phyloP scores from a whole-genome alignment of 2,797 vertebrate species.

The Darevskia nairensis region DNA sequence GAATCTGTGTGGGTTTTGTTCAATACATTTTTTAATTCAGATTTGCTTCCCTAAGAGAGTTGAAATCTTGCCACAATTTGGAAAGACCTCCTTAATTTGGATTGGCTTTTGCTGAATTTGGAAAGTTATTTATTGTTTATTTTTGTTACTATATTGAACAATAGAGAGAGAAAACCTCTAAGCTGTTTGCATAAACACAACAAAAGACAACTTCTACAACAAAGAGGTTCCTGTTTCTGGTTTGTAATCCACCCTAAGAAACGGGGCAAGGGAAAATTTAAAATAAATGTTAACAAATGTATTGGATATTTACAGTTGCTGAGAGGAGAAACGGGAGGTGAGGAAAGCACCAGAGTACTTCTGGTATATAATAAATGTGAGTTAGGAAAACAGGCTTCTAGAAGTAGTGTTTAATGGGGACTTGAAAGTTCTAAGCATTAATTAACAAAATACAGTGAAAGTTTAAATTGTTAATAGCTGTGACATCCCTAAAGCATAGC shows the following conservation, averaged over 20 bases:
- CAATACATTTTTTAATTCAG: not conserved
- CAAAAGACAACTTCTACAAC: no score
- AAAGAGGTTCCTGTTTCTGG: not conserved
- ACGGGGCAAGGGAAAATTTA: not conserved
- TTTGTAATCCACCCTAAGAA: not conserved
- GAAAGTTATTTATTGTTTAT: not conserved
- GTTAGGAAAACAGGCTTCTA: constrained; percentile 62
- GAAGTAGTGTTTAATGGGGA: constrained; percentile 68
- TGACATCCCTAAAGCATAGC: constrained; percentile 73
- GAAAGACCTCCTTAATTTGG: not conserved
- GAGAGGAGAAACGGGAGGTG: constrained; percentile 60
- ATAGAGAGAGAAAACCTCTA: no score
- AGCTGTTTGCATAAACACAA: no score
- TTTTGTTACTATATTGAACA: no score
- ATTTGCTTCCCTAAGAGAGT: not conserved
- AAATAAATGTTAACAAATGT: not conserved
- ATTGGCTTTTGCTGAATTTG: not conserved
- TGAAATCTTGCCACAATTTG: not conserved
- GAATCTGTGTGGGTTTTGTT: not conserved
- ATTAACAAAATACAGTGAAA: constrained; percentile 80
- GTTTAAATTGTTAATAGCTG: constrained; percentile 77
- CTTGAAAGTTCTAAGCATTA: constrained; percentile 74
- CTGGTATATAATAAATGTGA: constrained; percentile 55
- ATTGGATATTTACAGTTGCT: constrained; percentile 26
- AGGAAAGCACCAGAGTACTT: constrained; percentile 61